Evolutionary conservation across 2,797 vertebrate genomes (phyloP).

Genomic region (Rhinophrynus dorsalis): DNA sequence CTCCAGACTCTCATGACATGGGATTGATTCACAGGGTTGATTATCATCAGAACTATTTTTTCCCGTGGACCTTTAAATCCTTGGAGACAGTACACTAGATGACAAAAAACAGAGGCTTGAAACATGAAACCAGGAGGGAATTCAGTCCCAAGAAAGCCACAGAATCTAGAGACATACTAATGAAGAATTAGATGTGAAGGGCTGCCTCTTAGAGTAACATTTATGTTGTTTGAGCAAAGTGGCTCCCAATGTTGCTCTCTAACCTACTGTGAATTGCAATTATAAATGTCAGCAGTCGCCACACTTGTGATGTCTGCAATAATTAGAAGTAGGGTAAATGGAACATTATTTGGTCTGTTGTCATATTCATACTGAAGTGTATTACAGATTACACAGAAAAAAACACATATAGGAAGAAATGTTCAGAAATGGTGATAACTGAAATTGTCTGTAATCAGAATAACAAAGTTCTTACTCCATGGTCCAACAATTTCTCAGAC

Average conservation of each 20-base stretch:
- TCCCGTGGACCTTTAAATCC: conserved; percentile 50
- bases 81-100: conserved; percentile 53
- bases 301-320: not conserved
- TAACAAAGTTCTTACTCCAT: no score
- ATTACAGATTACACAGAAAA: no score
- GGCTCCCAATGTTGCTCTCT: not conserved
- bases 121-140: conserved; percentile 54
- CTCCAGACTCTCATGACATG: conserved; percentile 73
- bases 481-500: no score
- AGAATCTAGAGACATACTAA: conserved; percentile 25
- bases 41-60: conserved; percentile 61
- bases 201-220: not conserved
- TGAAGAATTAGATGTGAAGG: conserved; percentile 7
- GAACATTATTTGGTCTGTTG: no score
- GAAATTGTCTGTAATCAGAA: no score
- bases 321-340: no score
- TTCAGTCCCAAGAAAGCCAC: conserved; percentile 24
- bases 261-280: not conserved
- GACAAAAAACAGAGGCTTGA: conserved; percentile 59
- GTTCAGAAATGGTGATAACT: no score
- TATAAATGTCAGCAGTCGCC: not conserved
- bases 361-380: no score
- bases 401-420: no score
- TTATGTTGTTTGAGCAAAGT: conserved; percentile 1
- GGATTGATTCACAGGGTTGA: conserved; percentile 65